These are phyloP conservation scores for Elephas maximus DNA, from an alignment of 2,113 vertebrate species.

Conservation along the genomic window DNA sequence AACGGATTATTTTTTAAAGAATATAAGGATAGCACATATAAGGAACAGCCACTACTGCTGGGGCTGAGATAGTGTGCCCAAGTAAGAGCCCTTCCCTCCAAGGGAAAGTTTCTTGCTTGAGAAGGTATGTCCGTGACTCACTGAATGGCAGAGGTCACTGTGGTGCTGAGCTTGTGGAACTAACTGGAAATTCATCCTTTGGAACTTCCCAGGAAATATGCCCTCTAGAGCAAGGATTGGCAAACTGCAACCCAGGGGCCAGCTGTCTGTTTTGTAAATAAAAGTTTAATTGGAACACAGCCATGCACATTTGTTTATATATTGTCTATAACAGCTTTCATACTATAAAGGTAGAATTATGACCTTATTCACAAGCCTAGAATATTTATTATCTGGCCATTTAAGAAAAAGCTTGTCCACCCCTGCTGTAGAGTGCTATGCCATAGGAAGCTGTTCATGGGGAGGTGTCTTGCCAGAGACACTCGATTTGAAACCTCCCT, in stretches of 20 bases:
- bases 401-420: constrained; percentile 12
- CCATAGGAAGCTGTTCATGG: background rate
- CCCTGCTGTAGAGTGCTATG: background rate
- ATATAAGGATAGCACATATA: background rate
- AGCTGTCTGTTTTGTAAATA: constrained; percentile 33
- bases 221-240: background rate
- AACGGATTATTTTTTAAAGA: background rate
- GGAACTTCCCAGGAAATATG: background rate
- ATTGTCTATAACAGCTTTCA: constrained; percentile 3
- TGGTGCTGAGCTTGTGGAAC: background rate
- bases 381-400: background rate
- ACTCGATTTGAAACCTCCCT: background rate
- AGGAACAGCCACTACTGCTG: background rate
- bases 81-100: background rate
- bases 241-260: background rate
- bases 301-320: background rate
- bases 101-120: background rate
- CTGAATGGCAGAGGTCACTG: background rate
- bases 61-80: background rate
- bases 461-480: background rate
- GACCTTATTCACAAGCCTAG: background rate
- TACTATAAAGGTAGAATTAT: background rate
- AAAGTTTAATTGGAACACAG: constrained; percentile 38
- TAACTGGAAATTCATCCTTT: constrained; percentile 4
- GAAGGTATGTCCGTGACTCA: background rate